Conservation (phyloP, 2,888 invertebrate genomes). For the Sipha maydis region DNA sequence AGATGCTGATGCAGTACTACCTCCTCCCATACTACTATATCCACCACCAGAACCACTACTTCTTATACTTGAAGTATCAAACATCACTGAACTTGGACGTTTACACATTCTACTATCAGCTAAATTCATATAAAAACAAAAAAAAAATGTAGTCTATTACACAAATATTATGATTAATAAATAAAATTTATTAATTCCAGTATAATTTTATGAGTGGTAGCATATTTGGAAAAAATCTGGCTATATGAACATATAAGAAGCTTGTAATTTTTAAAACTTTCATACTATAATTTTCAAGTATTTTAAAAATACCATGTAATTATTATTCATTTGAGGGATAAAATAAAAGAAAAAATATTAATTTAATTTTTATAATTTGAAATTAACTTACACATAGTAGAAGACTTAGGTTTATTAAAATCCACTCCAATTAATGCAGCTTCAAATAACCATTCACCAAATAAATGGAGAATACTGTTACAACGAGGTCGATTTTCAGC, state of each 20-base stretch:
- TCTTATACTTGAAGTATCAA: slow-evolving; percentile 67
- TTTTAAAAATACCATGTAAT: too few relatives aligned
- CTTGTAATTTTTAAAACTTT: too few relatives aligned
- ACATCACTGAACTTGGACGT: slow-evolving; percentile 75
- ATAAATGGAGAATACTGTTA: slow-evolving; percentile 93
- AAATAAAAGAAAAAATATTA: not conserved
- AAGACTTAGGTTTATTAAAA: slow-evolving; percentile 61
- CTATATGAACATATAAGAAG: too few relatives aligned
- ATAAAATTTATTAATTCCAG: too few relatives aligned
- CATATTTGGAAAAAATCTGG: too few relatives aligned
- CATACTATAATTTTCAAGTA: too few relatives aligned
- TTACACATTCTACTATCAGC: slow-evolving; percentile 66
- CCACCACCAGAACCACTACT: slow-evolving; percentile 63
- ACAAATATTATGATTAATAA: not conserved
- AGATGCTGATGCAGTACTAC: slow-evolving; percentile 67
- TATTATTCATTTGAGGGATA: too few relatives aligned
- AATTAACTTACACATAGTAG: slow-evolving; percentile 52
- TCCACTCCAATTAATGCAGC: slow-evolving; percentile 91
- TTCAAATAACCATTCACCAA: slow-evolving; percentile 97
- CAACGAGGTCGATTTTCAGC: slow-evolving; percentile 76
- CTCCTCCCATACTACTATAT: slow-evolving; percentile 58
- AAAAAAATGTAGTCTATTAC: not conserved
- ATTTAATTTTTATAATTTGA: not conserved
- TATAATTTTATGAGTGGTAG: too few relatives aligned
- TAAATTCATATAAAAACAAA: not conserved